Evolutionary conservation across 1,140 invertebrate species (phyloP), one percentile per base, ranked within the genome.

Genomic region (Drosophila willistoni): DNA sequence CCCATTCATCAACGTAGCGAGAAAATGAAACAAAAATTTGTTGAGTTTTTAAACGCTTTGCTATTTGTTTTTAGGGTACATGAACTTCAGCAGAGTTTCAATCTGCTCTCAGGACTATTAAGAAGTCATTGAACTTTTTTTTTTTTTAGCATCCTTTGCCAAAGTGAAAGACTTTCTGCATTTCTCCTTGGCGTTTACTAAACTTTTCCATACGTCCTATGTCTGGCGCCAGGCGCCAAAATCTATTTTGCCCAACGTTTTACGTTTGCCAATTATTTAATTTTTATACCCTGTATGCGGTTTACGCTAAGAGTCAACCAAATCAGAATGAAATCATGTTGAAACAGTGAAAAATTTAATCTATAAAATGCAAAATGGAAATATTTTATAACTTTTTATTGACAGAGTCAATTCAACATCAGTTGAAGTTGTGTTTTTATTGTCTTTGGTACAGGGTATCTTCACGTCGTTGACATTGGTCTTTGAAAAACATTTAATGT

Each of bases 51-150:
- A 71, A 64, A 69, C 41, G 47, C 41, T 33, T 44, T 42, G 29
- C 44, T 68, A 64, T 71, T 42, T 74, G 56, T 33, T 59, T 56
- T 39, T 59, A 74, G 69, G 81, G 78, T 86, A 72, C 70, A 81
- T 78, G 74, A 85, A 71, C 73, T 68, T 64, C 65, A 54, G 13
- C 22, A 61, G 54, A 10, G 33, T 39, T 47, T 7, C 44, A 68
- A 63, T 66, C 55, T 63, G 61, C 60, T 76, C 62, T 60, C 61
- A 64, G 75, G 73, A 76, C 82, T 83, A 86, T 86, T 86, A 86
- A 86, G 68, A 64, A 87, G 82, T 67, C 82, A 86, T 87, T 86
- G 82, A 83, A 79, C 83, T 56, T 12, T n/a, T 19, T 80, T 70
- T 56, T 12, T n/a, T 19, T 80, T 70, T 68, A 77, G 73, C 70